Conservation (phyloP, 2,113 vertebrate genomes). For the Eretmochelys imbricata region DNA sequence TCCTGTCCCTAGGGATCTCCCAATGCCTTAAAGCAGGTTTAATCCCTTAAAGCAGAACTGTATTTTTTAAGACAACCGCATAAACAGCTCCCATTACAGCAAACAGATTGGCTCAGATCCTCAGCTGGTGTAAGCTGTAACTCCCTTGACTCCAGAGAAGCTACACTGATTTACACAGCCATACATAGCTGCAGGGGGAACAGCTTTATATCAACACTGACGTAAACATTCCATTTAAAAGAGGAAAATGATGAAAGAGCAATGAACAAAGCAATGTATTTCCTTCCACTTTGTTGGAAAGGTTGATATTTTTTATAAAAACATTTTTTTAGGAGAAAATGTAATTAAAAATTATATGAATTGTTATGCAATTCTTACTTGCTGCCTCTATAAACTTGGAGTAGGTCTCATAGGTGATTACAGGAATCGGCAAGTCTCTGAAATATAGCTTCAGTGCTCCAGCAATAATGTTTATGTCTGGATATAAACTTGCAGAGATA, state of each 20-base stretch:
- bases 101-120: background rate
- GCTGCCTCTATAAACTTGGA: constrained; percentile 96
- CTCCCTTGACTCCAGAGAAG: background rate
- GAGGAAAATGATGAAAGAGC: background rate
- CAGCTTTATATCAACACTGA: background rate
- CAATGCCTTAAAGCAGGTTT: background rate
- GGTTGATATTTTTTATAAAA: rapidly evolving
- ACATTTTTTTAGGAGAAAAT: background rate
- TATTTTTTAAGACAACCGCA: background rate
- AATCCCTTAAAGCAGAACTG: background rate
- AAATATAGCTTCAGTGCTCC: constrained; percentile 97
- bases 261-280: background rate
- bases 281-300: background rate
- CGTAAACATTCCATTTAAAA: background rate
- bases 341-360: background rate
- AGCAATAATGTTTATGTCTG: constrained; percentile 97
- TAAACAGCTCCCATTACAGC: background rate
- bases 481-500: constrained; percentile 90
- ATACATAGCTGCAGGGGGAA: background rate
- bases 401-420: constrained; percentile 96
- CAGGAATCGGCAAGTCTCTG: constrained; percentile 94
- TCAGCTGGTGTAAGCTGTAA: background rate
- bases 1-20: background rate
- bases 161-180: no score
- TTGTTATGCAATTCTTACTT: constrained; percentile 83